A percentile compares a stretch with the other conserved stretches of the same genome.
These are phyloP conservation scores for Aphelinus atriplicis DNA, from an alignment of 1,140 invertebrate species.

Conservation along the genomic window DNA sequence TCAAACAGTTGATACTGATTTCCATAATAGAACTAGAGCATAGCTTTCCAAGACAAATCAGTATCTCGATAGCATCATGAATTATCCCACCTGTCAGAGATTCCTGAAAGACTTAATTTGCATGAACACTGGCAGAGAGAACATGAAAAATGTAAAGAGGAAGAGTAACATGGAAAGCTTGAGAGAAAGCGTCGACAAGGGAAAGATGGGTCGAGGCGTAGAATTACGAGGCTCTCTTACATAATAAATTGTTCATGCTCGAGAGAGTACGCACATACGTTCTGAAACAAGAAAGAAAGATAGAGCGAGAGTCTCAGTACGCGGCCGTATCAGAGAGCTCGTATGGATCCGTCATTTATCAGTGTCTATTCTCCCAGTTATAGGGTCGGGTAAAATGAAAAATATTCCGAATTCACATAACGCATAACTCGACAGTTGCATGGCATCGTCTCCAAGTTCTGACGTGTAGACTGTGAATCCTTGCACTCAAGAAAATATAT, in stretches of 20 bases:
- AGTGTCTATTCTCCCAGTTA: conserved; percentile 22
- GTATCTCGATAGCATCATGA: too few relatives aligned
- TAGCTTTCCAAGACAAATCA: too few relatives aligned
- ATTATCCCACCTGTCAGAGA: too few relatives aligned
- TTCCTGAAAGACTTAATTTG: conserved; percentile 2
- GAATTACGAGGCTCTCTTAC: conserved; percentile 30
- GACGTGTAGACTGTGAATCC: too few relatives aligned
- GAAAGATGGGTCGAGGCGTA: conserved; percentile 9
- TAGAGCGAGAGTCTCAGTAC: neutral
- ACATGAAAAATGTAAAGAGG: neutral
- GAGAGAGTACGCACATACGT: neutral
- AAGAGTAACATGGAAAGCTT: conserved; percentile 3
- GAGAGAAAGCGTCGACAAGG: conserved; percentile 15
- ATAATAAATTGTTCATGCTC: conserved; percentile 27
- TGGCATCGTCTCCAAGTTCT: neutral
- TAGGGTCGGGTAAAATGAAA: conserved; percentile 10
- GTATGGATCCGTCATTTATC: conserved; percentile 19
- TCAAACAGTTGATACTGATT: too few relatives aligned
- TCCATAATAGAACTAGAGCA: too few relatives aligned
- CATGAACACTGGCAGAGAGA: neutral
- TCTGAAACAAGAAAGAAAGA: neutral
- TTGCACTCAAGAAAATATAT: too few relatives aligned
- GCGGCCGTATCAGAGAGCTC: neutral
- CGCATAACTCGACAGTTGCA: conserved; percentile 21
- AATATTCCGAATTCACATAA: conserved; percentile 8